Conservation (phyloP, 2,113 vertebrate species). For the Archocentrus centrarchus region DNA sequence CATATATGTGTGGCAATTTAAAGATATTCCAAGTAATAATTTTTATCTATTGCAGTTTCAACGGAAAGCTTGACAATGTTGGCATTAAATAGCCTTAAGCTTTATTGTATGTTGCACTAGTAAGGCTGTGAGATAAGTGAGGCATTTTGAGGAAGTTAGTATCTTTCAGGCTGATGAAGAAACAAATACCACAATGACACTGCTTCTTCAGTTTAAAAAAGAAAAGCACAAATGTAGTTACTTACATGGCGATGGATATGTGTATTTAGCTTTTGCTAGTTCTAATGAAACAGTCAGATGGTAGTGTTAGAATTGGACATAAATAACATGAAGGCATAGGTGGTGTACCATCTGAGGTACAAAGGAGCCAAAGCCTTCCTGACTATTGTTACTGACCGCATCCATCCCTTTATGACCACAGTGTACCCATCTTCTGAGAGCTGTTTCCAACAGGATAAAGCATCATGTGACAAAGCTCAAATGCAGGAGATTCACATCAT, state of each 20-base stretch:
- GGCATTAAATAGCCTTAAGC: background rate
- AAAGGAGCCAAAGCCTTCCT: no score
- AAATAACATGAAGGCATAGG: background rate
- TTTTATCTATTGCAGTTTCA: background rate
- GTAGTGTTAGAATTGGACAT: background rate
- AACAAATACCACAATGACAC: background rate
- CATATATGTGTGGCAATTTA: background rate
- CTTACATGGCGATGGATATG: background rate
- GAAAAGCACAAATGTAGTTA: background rate
- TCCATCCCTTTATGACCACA: no score
- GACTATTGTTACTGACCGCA: no score
- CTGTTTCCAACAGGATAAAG: no score
- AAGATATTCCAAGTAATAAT: background rate
- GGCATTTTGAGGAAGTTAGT: background rate
- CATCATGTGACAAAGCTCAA: no score
- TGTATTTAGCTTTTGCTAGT: background rate
- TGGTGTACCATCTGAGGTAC: no score
- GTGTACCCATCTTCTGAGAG: no score
- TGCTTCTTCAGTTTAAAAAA: background rate
- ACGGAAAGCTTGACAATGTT: background rate
- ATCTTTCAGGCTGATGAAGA: background rate
- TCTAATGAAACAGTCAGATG: background rate
- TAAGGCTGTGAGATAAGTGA: background rate
- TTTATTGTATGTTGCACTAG: background rate
- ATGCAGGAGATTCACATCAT: no score